Evolutionary conservation across 2,797 vertebrate species (phyloP).

Genomic region (Notoglanidium macrostoma): DNA sequence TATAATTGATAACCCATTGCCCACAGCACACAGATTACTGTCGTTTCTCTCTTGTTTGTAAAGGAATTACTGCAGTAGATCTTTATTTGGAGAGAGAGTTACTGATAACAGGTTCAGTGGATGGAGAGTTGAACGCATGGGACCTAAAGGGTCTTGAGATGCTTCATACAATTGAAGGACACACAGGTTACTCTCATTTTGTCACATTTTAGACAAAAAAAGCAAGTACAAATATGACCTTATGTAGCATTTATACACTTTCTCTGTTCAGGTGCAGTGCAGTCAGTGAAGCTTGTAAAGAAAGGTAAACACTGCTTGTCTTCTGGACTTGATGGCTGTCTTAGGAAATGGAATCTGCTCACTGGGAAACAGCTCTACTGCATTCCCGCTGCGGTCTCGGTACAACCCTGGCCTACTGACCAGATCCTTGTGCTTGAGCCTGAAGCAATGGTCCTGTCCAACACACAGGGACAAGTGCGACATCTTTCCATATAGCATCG

Average conservation of each 20-base stretch:
- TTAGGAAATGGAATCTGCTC: constrained; percentile 75
- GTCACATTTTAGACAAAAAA: background rate
- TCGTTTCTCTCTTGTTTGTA: constrained; percentile 32
- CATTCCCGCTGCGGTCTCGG: constrained; percentile 62
- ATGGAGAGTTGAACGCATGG: constrained; percentile 74
- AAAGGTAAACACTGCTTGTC: constrained; percentile 71
- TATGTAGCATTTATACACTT: background rate
- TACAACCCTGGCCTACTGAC: constrained; percentile 38
- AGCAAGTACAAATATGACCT: background rate
- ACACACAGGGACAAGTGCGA: constrained; percentile 72
- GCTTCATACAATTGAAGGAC: constrained; percentile 71
- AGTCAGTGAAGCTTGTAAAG: constrained; percentile 65
- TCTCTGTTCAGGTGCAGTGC: constrained; percentile 69
- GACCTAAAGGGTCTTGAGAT: constrained; percentile 69
- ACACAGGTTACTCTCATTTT: constrained; percentile 66
- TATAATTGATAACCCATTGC: background rate
- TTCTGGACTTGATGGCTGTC: constrained; percentile 72
- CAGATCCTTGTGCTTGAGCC: constrained; percentile 61
- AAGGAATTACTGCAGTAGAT: constrained; percentile 75
- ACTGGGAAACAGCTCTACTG: constrained; percentile 72
- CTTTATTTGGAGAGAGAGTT: constrained; percentile 66
- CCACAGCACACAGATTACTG: background rate
- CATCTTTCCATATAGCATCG: background rate
- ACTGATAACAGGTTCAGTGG: constrained; percentile 75
- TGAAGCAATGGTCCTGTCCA: constrained; percentile 64